Percentiles rank a stretch among this genome's conserved stretches.
Evolutionary conservation across 1,140 invertebrate genomes (phyloP).

Genomic region (Cydia amplana): DNA sequence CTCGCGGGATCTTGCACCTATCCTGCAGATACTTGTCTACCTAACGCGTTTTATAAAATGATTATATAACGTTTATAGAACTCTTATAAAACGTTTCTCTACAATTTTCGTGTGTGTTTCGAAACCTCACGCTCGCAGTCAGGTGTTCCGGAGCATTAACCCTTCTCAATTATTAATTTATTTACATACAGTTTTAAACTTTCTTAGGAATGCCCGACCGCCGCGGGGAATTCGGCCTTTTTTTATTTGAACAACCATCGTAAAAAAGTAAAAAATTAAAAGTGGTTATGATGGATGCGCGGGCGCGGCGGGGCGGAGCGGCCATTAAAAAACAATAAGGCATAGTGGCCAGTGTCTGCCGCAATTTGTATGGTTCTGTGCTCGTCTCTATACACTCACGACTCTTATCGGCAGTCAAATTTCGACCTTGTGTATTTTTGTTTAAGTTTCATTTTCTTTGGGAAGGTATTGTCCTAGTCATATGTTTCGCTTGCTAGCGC

Average conservation of each 20-base stretch:
- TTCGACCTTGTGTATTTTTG: not conserved
- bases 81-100: too few relatives aligned
- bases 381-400: slow-evolving; percentile 60
- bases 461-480: too few relatives aligned
- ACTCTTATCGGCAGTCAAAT: slow-evolving; percentile 5
- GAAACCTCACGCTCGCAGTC: slow-evolving; percentile 37
- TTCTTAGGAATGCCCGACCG: slow-evolving; percentile 64
- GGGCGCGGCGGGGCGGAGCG: slow-evolving; percentile 57
- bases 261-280: slow-evolving; percentile 49
- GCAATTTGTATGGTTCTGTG: slow-evolving; percentile 63
- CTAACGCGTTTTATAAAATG: too few relatives aligned
- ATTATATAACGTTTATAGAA: too few relatives aligned
- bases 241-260: slow-evolving; percentile 60
- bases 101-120: not conserved
- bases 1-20: too few relatives aligned
- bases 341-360: slow-evolving; percentile 60
- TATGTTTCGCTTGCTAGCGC: too few relatives aligned
- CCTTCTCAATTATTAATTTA: slow-evolving; percentile 67
- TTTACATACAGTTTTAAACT: slow-evolving; percentile 72
- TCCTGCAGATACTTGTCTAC: too few relatives aligned
- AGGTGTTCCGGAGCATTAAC: slow-evolving; percentile 44
- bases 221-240: slow-evolving; percentile 67
- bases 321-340: slow-evolving; percentile 76
- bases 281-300: slow-evolving; percentile 65
- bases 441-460: too few relatives aligned